Conservation (phyloP, 2,888 invertebrate genomes). For the Dasypolia templi region DNA sequence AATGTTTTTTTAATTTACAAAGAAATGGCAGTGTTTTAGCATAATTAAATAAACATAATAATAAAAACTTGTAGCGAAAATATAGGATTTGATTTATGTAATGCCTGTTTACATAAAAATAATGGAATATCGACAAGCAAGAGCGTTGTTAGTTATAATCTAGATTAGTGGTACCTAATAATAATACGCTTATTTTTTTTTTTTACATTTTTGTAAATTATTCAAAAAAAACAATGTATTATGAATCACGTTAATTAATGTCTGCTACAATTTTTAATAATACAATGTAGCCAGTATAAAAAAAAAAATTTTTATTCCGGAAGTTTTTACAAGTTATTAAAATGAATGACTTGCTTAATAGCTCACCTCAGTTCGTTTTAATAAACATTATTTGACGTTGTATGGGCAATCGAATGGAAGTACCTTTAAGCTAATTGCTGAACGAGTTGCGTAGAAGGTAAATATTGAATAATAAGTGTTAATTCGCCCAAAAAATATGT, state of each 20-base stretch:
- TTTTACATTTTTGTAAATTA: not conserved
- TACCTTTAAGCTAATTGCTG: not conserved
- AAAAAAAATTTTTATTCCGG: not conserved
- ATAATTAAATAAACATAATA: not conserved
- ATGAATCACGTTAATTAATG: not conserved
- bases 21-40: not conserved
- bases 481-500: too few species aligned
- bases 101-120: not conserved
- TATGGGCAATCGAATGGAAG: slow-evolving; percentile 11
- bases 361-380: not conserved
- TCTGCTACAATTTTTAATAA: not conserved
- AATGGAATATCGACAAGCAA: not conserved
- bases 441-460: not conserved
- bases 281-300: not conserved
- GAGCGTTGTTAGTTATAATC: not conserved
- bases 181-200: not conserved
- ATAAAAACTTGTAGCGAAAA: not conserved
- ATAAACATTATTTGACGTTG: slow-evolving; percentile 16
- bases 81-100: not conserved
- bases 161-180: not conserved
- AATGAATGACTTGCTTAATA: slow-evolving; percentile 20
- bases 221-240: not conserved
- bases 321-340: not conserved
- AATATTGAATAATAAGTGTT: not conserved
- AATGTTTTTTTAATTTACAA: not conserved